Evolutionary conservation across 2,113 vertebrate genomes (phyloP), one percentile per base, ranked within the genome.

Genomic region (Chamaea fasciata): DNA sequence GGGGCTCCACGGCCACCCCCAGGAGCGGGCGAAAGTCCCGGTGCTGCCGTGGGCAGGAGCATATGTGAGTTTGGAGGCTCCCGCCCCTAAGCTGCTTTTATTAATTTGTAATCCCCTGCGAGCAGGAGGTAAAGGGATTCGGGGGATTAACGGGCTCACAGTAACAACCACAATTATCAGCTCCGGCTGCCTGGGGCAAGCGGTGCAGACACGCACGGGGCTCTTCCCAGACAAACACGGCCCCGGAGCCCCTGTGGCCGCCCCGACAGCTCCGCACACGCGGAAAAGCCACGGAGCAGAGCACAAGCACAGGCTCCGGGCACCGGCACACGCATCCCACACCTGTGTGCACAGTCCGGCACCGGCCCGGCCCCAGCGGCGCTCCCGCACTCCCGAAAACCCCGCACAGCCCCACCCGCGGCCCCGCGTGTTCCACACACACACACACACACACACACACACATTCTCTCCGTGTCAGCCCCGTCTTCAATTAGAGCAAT

Each of bases 81-180:
- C 95, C 30, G 35, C 90, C 94, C 85, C 73, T 97, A 95, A 97
- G 87, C 95, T 87, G 94, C 96, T 96, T 97, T 96, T 96, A 97
- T 97, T 97, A 97, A 97, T 96, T 88, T 96, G 94, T 96, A 97
- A 97, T 96, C 96, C 95, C 86, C 96, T 3, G 95, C 82, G 73
- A 92, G 94, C 95, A 92, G 92, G 96, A 93, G 93, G 95, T 97
- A 98, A 98, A 96, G 94, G 93, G 97, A 97, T 97, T 97, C 37
- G 28, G 55, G 70, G 81, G 96, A 96, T 98, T 97, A 97, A 85
- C 57, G 63, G 93, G 96, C 97, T 96, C 96, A n/a, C 90, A 92
- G 95, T 96, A 97, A 97, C 95, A 96, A 85, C 93, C 92, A 97
- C 85, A 97, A 97, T 97, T 96, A 97, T 91, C 95, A 91, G 92